phyloP scores from a whole-genome alignment of 2,797 vertebrate genomes.

The Poecilia velifera region DNA sequence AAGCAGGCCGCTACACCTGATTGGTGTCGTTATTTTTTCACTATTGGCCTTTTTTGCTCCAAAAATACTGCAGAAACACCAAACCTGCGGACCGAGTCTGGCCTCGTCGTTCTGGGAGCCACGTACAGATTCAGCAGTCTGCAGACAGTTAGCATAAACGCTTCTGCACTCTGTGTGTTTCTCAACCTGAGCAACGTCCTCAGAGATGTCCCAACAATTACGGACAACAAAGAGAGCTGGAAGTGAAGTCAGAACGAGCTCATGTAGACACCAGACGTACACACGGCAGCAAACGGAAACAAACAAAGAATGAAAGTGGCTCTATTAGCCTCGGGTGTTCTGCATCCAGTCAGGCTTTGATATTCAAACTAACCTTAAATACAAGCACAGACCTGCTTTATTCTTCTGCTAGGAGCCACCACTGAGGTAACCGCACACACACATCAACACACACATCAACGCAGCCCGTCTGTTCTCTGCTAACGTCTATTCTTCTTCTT shows the following conservation, averaged over 20 bases:
- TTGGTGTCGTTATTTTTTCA: not conserved
- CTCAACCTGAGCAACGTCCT: not conserved
- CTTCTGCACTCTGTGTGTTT: not conserved
- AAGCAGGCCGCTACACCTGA: no score
- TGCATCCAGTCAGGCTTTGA: conserved; percentile 56
- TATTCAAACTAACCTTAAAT: conserved; percentile 70
- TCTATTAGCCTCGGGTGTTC: conserved; percentile 68
- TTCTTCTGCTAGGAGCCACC: conserved; percentile 42
- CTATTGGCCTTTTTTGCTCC: not conserved
- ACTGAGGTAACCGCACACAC: conserved; percentile 16
- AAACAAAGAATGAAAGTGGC: conserved; percentile 28
- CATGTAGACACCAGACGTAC: conserved; percentile 1
- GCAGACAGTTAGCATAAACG: not conserved
- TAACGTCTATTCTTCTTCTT: conserved; percentile 64
- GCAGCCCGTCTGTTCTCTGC: conserved; percentile 42
- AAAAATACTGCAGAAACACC: not conserved
- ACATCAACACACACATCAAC: conserved; percentile 29
- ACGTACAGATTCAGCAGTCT: not conserved
- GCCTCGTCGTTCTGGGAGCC: not conserved
- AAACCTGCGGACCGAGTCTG: not conserved
- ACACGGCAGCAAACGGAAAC: conserved; percentile 4
- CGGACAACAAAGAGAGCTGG: not conserved
- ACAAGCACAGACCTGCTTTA: conserved; percentile 49
- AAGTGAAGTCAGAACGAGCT: conserved; percentile 1
- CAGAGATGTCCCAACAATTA: conserved; percentile 18